Percentiles rank a stretch among this genome's conserved stretches.
phyloP scores from a whole-genome alignment of 2,888 invertebrate species.

The Drosophila seclusa region DNA sequence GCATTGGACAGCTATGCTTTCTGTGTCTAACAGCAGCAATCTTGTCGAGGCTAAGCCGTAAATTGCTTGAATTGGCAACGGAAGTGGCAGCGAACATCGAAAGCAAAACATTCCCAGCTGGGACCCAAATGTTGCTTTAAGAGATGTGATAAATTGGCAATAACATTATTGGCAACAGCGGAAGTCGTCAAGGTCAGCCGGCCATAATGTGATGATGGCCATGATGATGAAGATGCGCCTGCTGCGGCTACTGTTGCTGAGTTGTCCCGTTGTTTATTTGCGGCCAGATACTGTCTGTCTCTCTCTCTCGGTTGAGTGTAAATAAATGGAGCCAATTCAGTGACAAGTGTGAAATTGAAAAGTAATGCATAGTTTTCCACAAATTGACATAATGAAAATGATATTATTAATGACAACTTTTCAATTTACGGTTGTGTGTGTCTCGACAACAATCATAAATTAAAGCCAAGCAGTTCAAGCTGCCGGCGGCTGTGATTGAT shows the following conservation, averaged over 20 bases:
- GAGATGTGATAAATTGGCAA: constrained; percentile 70
- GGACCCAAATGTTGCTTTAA: constrained; percentile 41
- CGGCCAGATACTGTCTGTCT: constrained; percentile 18
- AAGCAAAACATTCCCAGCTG: constrained; percentile 44
- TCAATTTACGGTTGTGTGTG: constrained; percentile 10
- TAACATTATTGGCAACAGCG: constrained; percentile 64
- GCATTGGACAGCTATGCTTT: constrained; percentile 26
- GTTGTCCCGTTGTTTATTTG: constrained; percentile 45
- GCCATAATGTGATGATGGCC: constrained; percentile 20
- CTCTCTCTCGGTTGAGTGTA: constrained; percentile 17
- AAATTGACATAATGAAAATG: constrained; percentile 71
- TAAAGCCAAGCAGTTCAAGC: constrained; percentile 40
- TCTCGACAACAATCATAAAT: constrained; percentile 64
- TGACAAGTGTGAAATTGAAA: constrained; percentile 41
- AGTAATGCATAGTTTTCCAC: constrained; percentile 32
- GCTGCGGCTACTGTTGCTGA: constrained; percentile 25
- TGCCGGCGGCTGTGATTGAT: constrained; percentile 63
- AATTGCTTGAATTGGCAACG: constrained; percentile 68
- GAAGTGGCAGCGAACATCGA: constrained; percentile 58
- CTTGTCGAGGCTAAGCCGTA: constrained; percentile 40
- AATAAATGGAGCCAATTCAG: constrained; percentile 45
- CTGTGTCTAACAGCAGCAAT: constrained; percentile 4
- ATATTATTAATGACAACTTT: constrained; percentile 64
- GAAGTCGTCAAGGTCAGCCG: constrained; percentile 69
- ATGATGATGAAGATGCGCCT: constrained; percentile 30